These are phyloP conservation scores for Sitophilus oryzae DNA, from an alignment of 1,140 invertebrate genomes.

Conservation along the genomic window DNA sequence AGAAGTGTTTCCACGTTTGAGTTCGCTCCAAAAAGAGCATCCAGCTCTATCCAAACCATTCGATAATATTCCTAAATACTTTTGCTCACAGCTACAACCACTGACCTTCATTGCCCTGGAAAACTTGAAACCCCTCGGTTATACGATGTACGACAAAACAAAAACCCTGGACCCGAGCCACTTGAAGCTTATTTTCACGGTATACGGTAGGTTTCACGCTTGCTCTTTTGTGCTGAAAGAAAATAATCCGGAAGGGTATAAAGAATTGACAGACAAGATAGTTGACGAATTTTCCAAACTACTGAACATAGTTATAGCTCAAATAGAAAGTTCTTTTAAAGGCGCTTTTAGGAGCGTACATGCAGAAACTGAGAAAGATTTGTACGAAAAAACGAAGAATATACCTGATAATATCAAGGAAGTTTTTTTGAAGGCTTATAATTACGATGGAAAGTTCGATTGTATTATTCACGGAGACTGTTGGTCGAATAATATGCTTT, in stretches of 20 bases:
- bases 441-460: constrained; percentile 23
- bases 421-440: not conserved
- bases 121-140: constrained; percentile 9
- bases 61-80: constrained; percentile 1
- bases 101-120: constrained; percentile 7
- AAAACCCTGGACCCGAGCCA: constrained; percentile 6
- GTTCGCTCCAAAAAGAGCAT: not conserved
- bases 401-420: not conserved
- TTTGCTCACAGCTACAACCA: not conserved
- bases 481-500: constrained; percentile 33
- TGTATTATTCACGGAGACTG: constrained; percentile 28
- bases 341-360: not conserved
- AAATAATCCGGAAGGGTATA: not conserved
- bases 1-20: not conserved
- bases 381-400: not conserved
- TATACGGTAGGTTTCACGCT: constrained; percentile 20
- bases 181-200: constrained; percentile 8
- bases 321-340: not conserved
- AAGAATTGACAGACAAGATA: not conserved
- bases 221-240: constrained; percentile 41
- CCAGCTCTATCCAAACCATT: too few relatives aligned
- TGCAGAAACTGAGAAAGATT: not conserved
- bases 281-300: not conserved
- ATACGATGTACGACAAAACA: constrained; percentile 9
- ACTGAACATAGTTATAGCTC: not conserved